These are phyloP conservation scores for Hartigia nigra DNA, from an alignment of 2,888 invertebrate genomes.

Conservation along the genomic window DNA sequence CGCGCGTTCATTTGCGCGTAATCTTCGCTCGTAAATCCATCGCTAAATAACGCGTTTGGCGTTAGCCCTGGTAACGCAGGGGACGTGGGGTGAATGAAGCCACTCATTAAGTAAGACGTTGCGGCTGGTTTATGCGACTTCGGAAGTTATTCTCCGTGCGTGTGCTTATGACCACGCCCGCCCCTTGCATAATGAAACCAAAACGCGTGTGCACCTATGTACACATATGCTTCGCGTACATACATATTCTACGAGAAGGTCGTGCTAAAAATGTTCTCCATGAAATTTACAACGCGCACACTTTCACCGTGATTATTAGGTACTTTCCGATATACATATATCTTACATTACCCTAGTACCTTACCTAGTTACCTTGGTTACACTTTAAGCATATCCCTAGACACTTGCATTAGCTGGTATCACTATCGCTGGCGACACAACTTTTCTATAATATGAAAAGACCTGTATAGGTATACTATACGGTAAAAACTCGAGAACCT, in stretches of 20 bases:
- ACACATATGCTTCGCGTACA: background rate
- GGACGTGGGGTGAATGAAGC: constrained; percentile 48
- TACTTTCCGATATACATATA: background rate
- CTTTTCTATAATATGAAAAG: background rate
- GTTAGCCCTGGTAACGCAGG: constrained; percentile 23
- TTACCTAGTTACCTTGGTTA: background rate
- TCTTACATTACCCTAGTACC: background rate
- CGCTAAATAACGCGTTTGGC: constrained; percentile 50
- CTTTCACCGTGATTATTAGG: constrained; percentile 14
- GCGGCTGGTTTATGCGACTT: constrained; percentile 53
- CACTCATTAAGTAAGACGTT: constrained; percentile 55
- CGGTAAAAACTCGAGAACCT: background rate
- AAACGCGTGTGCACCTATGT: constrained; percentile 31
- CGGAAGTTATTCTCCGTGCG: constrained; percentile 54
- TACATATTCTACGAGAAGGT: background rate
- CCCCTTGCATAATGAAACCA: constrained; percentile 45
- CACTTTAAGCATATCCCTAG: background rate
- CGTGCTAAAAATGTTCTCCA: constrained; percentile 2
- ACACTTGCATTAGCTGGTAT: background rate
- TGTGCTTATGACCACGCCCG: constrained; percentile 50
- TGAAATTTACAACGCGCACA: constrained; percentile 2
- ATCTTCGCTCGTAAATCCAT: constrained; percentile 54
- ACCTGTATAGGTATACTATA: background rate
- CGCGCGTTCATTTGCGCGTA: constrained; percentile 39
- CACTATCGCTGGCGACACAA: background rate